Evolutionary conservation across 1,140 invertebrate genomes (phyloP).

Genomic region (Trachymyrmex septentrionalis): DNA sequence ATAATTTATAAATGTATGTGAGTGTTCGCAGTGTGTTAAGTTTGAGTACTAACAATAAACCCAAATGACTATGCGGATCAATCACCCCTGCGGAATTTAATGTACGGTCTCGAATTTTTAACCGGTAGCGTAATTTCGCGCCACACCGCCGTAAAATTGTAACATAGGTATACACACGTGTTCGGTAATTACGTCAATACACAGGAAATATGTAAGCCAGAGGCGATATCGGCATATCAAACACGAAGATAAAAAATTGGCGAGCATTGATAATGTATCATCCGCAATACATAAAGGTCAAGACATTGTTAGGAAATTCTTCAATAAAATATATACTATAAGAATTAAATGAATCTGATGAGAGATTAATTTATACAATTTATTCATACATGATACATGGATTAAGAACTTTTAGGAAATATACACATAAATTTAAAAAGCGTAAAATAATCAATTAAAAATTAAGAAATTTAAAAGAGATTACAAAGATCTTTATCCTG

Average conservation of each 20-base stretch:
- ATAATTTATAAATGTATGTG: background rate
- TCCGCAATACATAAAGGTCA: constrained; percentile 6
- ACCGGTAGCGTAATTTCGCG: background rate
- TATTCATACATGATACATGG: background rate
- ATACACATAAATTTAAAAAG: too few species aligned
- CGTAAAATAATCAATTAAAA: too few species aligned
- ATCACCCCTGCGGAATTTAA: background rate
- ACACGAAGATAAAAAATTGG: constrained; percentile 13
- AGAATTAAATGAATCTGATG: background rate
- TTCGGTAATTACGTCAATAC: constrained; percentile 14
- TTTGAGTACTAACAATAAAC: background rate
- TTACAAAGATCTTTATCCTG: background rate
- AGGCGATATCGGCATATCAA: constrained; percentile 41
- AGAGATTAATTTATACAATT: background rate
- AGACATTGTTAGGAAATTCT: background rate
- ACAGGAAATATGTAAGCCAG: background rate
- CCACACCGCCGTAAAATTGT: background rate
- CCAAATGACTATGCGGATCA: background rate
- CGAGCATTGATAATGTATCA: constrained; percentile 10
- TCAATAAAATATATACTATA: background rate
- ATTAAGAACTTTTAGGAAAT: background rate
- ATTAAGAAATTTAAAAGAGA: background rate
- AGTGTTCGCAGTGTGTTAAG: background rate
- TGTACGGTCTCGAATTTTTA: constrained; percentile 9
- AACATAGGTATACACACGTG: background rate